Evolutionary conservation across 2,888 invertebrate genomes (phyloP), one percentile per base, ranked within the genome.

Genomic region (Oligia strigilis): DNA sequence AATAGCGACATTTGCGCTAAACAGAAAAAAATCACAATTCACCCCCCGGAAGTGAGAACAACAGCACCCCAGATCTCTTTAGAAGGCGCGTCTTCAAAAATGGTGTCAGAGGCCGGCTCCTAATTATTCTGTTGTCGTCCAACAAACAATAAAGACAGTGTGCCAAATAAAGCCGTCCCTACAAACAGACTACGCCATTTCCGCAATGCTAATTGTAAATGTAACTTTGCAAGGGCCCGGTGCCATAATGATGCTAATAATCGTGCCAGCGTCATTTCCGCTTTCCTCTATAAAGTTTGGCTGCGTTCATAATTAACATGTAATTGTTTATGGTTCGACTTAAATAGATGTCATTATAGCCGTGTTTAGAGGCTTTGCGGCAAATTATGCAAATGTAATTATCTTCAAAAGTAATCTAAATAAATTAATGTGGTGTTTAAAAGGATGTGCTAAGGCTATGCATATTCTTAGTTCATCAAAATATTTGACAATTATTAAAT

Each of bases 141-240:
- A 82, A 72, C 60, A 75, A 72, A 83, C 86, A 88, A 92, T 91
- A 90, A 90, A 89, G 90, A 85, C 82, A 72, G 88, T 90, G 92
- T 91, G 84, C 93, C 93, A 88, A 92, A 92, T 92, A 91, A 80
- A 92, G 92, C 83, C 77, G 79, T 81, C 88, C 85, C 87, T 87
- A 77, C 85, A 72, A 89, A 83, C 78, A 75, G 82, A 75, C 84
- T 72, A 83, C 83, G 80, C 83, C 85, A 90, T 91, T 85, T 88
- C 88, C 85, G 84, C 86, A 78, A 86, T 83, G 82, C 86, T 86
- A 73, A 90, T 88, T 88, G 84, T 89, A 86, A 90, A 60, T 83
- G 78, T 85, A 84, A 78, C 82, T 82, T 75, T 72, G 84, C 82
- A 88, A 89, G 90, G 90, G 88, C 80, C 76, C 83, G 77, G 82